These are phyloP conservation scores for Deroplatys truncata DNA, from an alignment of 2,888 invertebrate genomes.

Conservation along the genomic window DNA sequence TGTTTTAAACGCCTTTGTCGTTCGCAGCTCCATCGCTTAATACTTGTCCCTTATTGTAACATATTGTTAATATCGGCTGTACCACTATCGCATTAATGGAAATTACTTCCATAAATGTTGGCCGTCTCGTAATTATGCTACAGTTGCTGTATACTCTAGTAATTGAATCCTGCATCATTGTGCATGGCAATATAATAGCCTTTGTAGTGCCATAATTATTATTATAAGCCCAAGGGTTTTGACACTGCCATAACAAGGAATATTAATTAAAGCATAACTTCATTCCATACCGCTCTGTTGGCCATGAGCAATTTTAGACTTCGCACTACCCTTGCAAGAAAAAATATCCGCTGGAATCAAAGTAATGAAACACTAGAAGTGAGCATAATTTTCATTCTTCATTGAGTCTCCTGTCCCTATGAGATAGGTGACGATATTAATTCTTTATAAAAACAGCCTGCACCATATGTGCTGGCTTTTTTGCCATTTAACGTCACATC, in stretches of 20 bases:
- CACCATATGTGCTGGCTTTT: too few relatives aligned
- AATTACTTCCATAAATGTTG: neutral
- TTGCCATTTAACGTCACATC: too few relatives aligned
- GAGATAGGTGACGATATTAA: too few relatives aligned
- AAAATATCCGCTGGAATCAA: too few relatives aligned
- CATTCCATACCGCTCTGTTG: neutral
- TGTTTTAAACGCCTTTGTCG: neutral
- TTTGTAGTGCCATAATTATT: neutral
- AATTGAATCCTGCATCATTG: neutral
- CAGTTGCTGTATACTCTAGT: neutral
- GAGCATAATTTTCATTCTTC: too few relatives aligned
- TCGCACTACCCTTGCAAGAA: too few relatives aligned
- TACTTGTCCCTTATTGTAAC: neutral
- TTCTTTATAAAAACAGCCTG: too few relatives aligned
- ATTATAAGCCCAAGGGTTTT: neutral
- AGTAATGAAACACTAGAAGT: too few relatives aligned
- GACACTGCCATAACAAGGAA: neutral
- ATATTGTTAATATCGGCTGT: neutral
- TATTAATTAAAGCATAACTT: neutral
- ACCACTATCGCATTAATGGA: neutral
- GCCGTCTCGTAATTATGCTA: neutral
- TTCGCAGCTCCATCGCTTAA: neutral
- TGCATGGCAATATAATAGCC: neutral
- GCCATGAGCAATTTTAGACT: too few relatives aligned
- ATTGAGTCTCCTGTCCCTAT: too few relatives aligned